These are phyloP conservation scores for Myiozetetes cayanensis DNA, from an alignment of 2,113 vertebrate genomes.

Conservation along the genomic window DNA sequence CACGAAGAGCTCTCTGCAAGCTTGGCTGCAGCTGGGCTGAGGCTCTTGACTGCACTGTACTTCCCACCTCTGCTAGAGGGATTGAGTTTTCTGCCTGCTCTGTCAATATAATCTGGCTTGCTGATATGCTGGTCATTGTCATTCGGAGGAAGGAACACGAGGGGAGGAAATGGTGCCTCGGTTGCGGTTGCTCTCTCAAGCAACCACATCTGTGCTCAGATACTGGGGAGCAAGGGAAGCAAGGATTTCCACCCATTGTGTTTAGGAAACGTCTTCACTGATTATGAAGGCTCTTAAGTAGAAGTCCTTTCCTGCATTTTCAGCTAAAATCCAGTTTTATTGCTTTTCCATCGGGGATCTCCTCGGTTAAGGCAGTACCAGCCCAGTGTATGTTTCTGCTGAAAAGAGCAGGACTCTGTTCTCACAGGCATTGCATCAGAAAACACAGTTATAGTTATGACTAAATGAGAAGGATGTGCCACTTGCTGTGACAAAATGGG, in stretches of 20 bases:
- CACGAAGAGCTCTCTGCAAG: background rate
- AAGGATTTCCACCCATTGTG: conserved; percentile 59
- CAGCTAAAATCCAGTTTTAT: background rate
- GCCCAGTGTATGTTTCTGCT: background rate
- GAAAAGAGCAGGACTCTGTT: background rate
- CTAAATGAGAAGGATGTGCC: background rate
- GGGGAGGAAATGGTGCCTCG: background rate
- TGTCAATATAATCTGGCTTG: background rate
- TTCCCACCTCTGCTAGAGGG: background rate
- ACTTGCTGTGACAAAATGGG: background rate
- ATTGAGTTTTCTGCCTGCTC: background rate
- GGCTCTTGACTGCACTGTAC: background rate
- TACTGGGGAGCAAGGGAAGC: background rate
- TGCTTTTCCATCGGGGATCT: background rate
- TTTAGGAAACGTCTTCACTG: conserved; percentile 11
- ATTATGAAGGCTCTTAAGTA: background rate
- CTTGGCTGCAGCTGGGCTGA: background rate
- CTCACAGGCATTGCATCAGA: background rate
- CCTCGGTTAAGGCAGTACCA: background rate
- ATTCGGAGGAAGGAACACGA: background rate
- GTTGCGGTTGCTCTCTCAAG: background rate
- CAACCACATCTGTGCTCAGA: background rate
- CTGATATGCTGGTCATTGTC: background rate
- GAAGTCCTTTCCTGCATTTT: conserved; percentile 37
- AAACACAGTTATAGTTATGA: background rate